phyloP scores from a whole-genome alignment of 1,140 invertebrate genomes.

The Papilio glaucus region DNA sequence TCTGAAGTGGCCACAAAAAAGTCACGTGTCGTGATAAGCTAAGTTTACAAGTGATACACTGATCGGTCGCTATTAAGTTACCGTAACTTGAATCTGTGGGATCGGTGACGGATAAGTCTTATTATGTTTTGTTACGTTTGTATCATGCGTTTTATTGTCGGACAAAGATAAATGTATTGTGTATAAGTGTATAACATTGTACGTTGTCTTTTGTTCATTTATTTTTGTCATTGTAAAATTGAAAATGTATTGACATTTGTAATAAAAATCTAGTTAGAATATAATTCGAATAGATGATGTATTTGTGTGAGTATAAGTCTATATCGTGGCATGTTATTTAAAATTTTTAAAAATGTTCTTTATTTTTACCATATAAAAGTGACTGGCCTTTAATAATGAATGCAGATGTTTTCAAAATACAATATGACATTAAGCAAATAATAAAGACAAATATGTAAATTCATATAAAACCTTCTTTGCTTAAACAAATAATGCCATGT shows the following conservation, averaged over 20 bases:
- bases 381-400: not conserved
- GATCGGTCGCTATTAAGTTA: conserved; percentile 15
- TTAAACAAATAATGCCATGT: not conserved
- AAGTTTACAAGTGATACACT: conserved; percentile 3
- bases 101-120: conserved; percentile 19
- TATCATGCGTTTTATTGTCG: not conserved
- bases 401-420: not conserved
- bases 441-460: not conserved
- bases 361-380: not conserved
- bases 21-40: conserved; percentile 3
- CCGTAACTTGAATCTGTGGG: conserved; percentile 28
- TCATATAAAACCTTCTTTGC: not conserved
- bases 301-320: too few species aligned
- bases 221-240: not conserved
- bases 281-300: too few species aligned
- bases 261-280: too few species aligned
- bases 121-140: not conserved
- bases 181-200: too few species aligned
- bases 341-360: not conserved
- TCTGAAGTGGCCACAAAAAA: conserved; percentile 3
- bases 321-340: too few species aligned
- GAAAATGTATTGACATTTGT: not conserved
- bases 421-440: not conserved
- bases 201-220: not conserved
- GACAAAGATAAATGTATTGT: not conserved